Percentiles rank a stretch among this genome's conserved stretches.
Conservation (phyloP, 2,797 vertebrate species). For the Sebastiscus albofasciatus region DNA sequence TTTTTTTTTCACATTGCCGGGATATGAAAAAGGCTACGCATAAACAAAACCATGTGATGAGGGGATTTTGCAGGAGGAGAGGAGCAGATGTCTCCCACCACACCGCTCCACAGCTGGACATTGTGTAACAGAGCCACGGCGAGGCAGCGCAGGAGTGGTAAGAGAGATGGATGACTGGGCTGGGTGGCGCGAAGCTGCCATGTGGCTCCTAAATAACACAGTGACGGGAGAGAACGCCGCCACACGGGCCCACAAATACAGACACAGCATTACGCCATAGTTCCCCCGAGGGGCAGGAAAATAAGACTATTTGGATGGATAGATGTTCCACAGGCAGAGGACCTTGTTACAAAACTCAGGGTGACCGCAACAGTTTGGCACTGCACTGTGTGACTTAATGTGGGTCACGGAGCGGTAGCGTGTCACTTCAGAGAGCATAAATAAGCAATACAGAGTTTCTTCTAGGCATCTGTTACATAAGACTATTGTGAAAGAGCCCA, state of each 20-base stretch:
- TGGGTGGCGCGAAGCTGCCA: conserved; percentile 59
- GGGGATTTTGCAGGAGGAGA: conserved; percentile 76
- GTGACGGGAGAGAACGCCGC: conserved; percentile 50
- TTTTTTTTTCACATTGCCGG: conserved; percentile 61
- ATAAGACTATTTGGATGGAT: conserved; percentile 42
- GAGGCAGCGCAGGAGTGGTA: conserved; percentile 50
- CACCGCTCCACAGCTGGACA: conserved; percentile 72
- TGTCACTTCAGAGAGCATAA: conserved; percentile 40
- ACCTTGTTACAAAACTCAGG: conserved; percentile 44
- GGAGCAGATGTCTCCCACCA: conserved; percentile 77
- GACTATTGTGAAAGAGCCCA: conserved; percentile 47
- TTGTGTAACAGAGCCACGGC: conserved; percentile 73
- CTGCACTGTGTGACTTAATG: conserved; percentile 45
- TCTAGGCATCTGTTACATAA: conserved; percentile 49
- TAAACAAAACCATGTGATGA: conserved; percentile 86
- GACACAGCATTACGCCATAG: conserved; percentile 53
- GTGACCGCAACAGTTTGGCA: conserved; percentile 53
- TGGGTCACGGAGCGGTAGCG: conserved; percentile 50
- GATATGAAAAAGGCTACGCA: conserved; percentile 72
- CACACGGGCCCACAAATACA: conserved; percentile 48
- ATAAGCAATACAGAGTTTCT: conserved; percentile 34
- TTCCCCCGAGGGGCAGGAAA: conserved; percentile 35
- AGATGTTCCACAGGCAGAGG: conserved; percentile 45
- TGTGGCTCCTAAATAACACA: conserved; percentile 65
- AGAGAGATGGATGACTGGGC: conserved; percentile 53